Evolutionary conservation across 2,113 vertebrate species (phyloP), one percentile per base, ranked within the genome.

Genomic region (Rhegmatorhina hoffmannsi): DNA sequence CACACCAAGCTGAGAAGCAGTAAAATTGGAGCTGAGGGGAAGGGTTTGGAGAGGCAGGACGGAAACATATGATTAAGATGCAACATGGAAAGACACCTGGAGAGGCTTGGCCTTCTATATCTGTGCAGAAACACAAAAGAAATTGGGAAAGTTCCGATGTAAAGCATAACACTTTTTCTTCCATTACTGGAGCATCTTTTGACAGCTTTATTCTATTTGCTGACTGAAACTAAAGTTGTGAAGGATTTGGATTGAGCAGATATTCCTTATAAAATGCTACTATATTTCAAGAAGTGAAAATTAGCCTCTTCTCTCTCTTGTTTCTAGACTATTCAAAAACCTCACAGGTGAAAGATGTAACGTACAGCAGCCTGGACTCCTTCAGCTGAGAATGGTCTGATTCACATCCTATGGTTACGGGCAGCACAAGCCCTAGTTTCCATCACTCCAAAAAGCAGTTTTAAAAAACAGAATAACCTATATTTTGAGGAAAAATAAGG

Each of bases 61-160:
- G n/a, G 77, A 94, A 96, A 87, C 52, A 26, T 85, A 52, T 85
- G 87, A 82, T 91, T 79, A 93, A 74, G 49, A 60, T 46, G 85
- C 19, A 69, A 72, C 58, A 79, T 62, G 66, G 76, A 92, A 92
- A 88, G 64, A 77, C 86, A 90, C 38, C 79, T 90, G 84, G 67
- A 87, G 43, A 79, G 20, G n/a, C 43, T 40, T 90, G 55, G 34
- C 29, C 43, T 84, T 84, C 69, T 60, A 17, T 43, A 68, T 86
- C 26, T 8, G 1, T 55, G 8, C 26, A 79, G 74, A 82, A 90
- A 82, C n/a, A 82, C 21, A 72, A 84, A 72, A 87, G 52, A 68
- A 56, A 76, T 19, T 28, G 52, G 34, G 28, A 75, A 87, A 78
- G 75, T 66, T 31, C n/a, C 79, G 7, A 33, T 49, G 10, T 66